These are phyloP conservation scores for Heliocidaris erythrogramma DNA, from an alignment of 35 echinoderm and acorn worm species.

Conservation along the genomic window DNA sequence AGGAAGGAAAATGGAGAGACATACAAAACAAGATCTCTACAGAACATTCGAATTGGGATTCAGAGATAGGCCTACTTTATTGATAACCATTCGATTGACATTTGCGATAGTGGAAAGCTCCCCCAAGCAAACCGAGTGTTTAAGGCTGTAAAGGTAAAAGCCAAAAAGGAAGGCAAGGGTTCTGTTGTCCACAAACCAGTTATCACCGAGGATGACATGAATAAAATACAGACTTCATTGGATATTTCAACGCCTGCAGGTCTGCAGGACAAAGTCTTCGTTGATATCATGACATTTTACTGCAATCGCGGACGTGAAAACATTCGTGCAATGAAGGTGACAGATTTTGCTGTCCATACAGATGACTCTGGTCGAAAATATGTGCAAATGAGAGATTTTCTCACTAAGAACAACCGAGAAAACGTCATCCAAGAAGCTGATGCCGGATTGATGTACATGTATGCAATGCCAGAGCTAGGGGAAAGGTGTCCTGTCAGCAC, in stretches of 20 bases:
- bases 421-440: not conserved
- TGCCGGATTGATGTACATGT: not conserved
- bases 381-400: not conserved
- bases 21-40: not conserved
- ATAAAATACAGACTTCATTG: not conserved
- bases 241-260: not conserved
- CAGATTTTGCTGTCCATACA: not conserved
- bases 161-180: not conserved
- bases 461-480: not conserved
- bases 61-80: not conserved
- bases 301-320: slow-evolving; percentile 16
- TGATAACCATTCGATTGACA: not conserved
- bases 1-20: not conserved
- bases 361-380: not conserved
- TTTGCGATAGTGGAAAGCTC: not conserved
- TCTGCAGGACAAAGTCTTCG: slow-evolving; percentile 44
- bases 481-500: not conserved
- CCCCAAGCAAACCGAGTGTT: not conserved
- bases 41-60: not conserved
- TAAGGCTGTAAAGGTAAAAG: not conserved
- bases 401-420: not conserved
- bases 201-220: not conserved
- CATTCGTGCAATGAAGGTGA: not conserved
- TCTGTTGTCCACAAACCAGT: not conserved
- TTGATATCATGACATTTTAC: slow-evolving; percentile 33